Evolutionary conservation across 2,888 invertebrate species (phyloP), one percentile per base, ranked within the genome.

Genomic region (Phengaris arion): DNA sequence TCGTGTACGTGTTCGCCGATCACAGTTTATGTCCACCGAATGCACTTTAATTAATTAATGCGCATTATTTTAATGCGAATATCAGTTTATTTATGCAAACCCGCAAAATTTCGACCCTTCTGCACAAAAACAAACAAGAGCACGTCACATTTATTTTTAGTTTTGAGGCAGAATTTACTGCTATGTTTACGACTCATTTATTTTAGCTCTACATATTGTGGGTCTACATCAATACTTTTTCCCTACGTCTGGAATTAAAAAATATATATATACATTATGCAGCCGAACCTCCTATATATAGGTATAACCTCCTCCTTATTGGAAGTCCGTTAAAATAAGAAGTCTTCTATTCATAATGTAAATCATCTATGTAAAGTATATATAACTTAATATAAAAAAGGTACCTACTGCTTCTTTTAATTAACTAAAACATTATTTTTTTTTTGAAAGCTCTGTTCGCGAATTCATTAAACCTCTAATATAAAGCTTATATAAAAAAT

Each of bases 11-110:
- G 68, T 68, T 13, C 54, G 52, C 52, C 52, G 51, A 72, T 72
- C 72, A 72, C 72, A 52, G 51, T 70, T 70, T 72, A 54, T 72
- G 22, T 72, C 72, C 13, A 15, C 52, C 15, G 54, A 54, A 2
- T 72, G 72, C 54, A 52, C 52, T 52, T 72, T 72, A 72, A 72
- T 72, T 72, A 54, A 72, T 72, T 72, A 70, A 70, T 70, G 51
- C 64, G 51, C 54, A 54, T 72, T 72, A 72, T 72, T 72, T 72
- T 48, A 70, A 70, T 35, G 52, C 54, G 52, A 9, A 15, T 12
- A 22, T 51, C 54, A n/a, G 15, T 72, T 72, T 72, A 72, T 72
- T 72, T 22, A 72, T 54, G 52, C 72, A 52, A 72, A 52, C 54
- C 52, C 51, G 70, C 48, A 48, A 72, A 54, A 51, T 70, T 51